phyloP scores from a whole-genome alignment of 2,113 vertebrate species.

The Salvator merianae region DNA sequence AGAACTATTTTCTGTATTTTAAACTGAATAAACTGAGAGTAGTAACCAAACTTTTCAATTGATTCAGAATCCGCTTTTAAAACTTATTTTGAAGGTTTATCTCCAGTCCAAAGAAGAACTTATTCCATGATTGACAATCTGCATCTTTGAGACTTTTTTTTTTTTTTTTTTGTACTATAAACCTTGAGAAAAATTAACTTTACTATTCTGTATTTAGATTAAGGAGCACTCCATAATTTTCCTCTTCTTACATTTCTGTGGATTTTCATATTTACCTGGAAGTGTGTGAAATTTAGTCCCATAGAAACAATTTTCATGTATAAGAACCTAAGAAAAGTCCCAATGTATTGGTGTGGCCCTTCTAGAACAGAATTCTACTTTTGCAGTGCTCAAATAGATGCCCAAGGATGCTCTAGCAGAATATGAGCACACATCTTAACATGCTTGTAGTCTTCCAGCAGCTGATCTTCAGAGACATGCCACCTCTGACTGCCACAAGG shows the following conservation, averaged over 20 bases:
- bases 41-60: not conserved
- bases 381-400: no score
- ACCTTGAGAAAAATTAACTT: not conserved
- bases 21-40: constrained; percentile 17
- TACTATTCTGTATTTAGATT: not conserved
- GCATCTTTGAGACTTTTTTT: no score
- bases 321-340: no score
- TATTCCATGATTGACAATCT: constrained; percentile 1
- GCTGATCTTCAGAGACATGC: no score
- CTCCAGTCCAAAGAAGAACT: not conserved
- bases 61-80: not conserved
- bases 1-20: constrained; percentile 19
- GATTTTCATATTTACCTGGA: not conserved
- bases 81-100: not conserved
- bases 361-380: no score
- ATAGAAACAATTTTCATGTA: no score
- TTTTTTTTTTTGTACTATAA: no score
- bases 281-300: not conserved
- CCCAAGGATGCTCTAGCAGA: no score
- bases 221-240: not conserved
- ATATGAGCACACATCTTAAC: no score
- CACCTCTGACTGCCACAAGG: no score
- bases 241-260: not conserved
- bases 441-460: no score
- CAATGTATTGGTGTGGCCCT: no score